These are phyloP conservation scores for Dynastes grantii DNA, from an alignment of 2,888 invertebrate species.

Conservation along the genomic window DNA sequence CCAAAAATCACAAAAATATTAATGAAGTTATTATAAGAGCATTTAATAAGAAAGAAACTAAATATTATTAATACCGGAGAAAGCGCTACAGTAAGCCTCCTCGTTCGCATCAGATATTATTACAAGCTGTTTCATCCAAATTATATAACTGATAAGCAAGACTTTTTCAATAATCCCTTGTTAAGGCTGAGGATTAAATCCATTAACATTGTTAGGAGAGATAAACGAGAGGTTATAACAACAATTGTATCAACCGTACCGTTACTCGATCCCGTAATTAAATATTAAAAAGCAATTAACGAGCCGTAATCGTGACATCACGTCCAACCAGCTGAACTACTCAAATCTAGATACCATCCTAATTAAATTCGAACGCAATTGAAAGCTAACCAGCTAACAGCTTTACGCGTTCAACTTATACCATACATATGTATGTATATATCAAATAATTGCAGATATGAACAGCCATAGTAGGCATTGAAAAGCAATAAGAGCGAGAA, in stretches of 20 bases:
- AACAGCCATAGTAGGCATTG: neutral
- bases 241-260: conserved; percentile 16
- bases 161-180: neutral
- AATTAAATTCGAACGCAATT: conserved; percentile 19
- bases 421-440: neutral
- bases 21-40: too few relatives aligned
- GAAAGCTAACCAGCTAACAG: conserved; percentile 1
- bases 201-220: conserved; percentile 23
- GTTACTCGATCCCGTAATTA: conserved; percentile 37
- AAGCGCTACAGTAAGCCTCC: too few relatives aligned
- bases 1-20: too few relatives aligned
- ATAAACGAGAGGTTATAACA: conserved; percentile 16
- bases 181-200: neutral
- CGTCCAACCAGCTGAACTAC: neutral
- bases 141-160: neutral
- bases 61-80: too few relatives aligned
- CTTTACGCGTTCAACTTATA: neutral
- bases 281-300: conserved; percentile 43
- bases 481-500: neutral
- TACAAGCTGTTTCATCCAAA: neutral
- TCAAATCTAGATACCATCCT: conserved; percentile 21
- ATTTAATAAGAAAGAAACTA: too few relatives aligned
- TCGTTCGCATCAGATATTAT: neutral
- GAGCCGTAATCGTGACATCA: conserved; percentile 14
- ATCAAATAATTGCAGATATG: neutral